A percentile compares a stretch with the other conserved stretches of the same genome.
phyloP scores from a whole-genome alignment of 2,797 vertebrate species.

The Otus scops region DNA sequence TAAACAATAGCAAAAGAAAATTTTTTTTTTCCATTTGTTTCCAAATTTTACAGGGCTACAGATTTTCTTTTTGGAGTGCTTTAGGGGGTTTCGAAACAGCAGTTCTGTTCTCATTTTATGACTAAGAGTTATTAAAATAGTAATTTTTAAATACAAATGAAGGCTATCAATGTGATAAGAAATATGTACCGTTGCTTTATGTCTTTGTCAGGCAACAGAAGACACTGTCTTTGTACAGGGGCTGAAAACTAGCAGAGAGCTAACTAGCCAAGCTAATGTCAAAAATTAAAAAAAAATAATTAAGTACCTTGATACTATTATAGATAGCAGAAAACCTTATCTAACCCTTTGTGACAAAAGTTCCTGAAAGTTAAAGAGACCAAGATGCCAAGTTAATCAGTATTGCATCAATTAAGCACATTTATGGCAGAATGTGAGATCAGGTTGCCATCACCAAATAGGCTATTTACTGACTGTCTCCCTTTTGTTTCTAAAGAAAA shows the following conservation, averaged over 20 bases:
- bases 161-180: not conserved
- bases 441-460: not conserved
- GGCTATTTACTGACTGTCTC: not conserved
- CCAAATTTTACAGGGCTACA: not conserved
- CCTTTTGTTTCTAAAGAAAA: not conserved
- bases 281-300: not conserved
- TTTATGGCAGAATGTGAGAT: not conserved
- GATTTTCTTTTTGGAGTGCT: not conserved
- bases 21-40: not conserved
- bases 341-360: not conserved
- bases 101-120: not conserved
- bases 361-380: not conserved
- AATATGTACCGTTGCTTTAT: not conserved
- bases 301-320: not conserved
- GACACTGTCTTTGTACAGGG: not conserved
- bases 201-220: not conserved
- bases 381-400: not conserved
- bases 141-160: not conserved
- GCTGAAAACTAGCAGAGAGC: not conserved
- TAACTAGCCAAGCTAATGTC: not conserved
- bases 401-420: not conserved
- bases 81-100: not conserved
- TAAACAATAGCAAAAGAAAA: not conserved
- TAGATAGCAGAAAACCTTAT: not conserved
- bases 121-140: not conserved